phyloP scores from a whole-genome alignment of 2,797 vertebrate species.

The Prunella strophiata region DNA sequence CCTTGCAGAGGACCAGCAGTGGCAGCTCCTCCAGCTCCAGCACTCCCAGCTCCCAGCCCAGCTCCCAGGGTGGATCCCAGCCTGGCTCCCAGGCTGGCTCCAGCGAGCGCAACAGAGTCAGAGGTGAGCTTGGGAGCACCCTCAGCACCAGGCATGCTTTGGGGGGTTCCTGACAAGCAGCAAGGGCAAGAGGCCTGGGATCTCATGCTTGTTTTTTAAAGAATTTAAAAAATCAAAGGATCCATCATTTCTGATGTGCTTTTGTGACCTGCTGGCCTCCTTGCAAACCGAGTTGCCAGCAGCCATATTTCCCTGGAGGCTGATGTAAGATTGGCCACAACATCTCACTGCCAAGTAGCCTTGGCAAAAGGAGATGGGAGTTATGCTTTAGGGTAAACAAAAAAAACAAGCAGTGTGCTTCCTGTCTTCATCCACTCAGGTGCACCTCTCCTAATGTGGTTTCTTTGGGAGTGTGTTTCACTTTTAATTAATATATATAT shows the following conservation, averaged over 20 bases:
- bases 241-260: background rate
- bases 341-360: rapidly evolving
- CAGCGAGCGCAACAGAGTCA: constrained; percentile 87
- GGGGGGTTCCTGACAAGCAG: background rate
- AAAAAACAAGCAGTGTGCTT: background rate
- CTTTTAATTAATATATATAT: background rate
- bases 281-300: background rate
- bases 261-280: background rate
- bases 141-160: background rate
- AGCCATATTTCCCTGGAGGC: background rate
- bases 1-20: constrained; percentile 92
- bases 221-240: background rate
- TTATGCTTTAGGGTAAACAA: background rate
- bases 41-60: constrained; percentile 90
- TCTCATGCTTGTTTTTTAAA: background rate
- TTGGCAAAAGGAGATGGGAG: background rate
- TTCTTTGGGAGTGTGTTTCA: background rate
- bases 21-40: constrained; percentile 97
- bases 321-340: background rate
- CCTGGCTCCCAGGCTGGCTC: constrained; percentile 84
- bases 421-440: background rate
- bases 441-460: background rate
- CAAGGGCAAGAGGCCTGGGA: background rate
- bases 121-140: constrained; percentile 77
- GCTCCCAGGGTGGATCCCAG: constrained; percentile 91